phyloP scores from a whole-genome alignment of 2,797 vertebrate species.

The Cynopterus sphinx region DNA sequence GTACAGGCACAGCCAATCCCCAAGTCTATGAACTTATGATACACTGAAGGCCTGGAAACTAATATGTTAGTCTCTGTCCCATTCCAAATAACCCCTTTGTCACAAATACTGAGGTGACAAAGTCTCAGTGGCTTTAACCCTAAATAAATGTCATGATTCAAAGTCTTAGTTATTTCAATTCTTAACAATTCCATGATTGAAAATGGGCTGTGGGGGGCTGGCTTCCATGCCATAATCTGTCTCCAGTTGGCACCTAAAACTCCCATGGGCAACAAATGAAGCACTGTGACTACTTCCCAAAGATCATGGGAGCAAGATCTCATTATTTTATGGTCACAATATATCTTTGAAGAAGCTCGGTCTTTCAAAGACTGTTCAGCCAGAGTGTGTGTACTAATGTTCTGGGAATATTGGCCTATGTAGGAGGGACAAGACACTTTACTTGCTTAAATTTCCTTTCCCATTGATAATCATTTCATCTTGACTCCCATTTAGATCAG shows the following conservation, averaged over 20 bases:
- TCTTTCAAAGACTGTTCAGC: neutral
- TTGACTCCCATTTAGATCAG: neutral
- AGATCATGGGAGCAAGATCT: neutral
- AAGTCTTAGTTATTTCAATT: constrained; percentile 19
- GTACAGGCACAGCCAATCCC: neutral
- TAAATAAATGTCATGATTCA: constrained; percentile 5
- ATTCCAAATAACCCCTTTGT: neutral
- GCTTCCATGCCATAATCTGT: neutral
- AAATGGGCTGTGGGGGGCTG: neutral
- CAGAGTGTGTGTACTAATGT: neutral
- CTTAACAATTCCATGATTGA: neutral
- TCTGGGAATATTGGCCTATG: neutral
- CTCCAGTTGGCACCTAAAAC: neutral
- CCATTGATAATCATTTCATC: neutral
- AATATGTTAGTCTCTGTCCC: neutral
- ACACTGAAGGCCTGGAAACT: neutral
- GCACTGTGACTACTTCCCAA: neutral
- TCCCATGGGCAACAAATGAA: neutral
- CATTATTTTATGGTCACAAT: neutral
- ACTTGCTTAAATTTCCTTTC: constrained; percentile 7
- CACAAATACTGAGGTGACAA: neutral
- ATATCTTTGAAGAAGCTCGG: neutral
- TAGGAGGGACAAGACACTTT: neutral
- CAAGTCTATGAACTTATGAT: neutral
- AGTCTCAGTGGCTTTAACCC: neutral